phyloP scores from a whole-genome alignment of 2,888 invertebrate species.

The Hyles lineata region DNA sequence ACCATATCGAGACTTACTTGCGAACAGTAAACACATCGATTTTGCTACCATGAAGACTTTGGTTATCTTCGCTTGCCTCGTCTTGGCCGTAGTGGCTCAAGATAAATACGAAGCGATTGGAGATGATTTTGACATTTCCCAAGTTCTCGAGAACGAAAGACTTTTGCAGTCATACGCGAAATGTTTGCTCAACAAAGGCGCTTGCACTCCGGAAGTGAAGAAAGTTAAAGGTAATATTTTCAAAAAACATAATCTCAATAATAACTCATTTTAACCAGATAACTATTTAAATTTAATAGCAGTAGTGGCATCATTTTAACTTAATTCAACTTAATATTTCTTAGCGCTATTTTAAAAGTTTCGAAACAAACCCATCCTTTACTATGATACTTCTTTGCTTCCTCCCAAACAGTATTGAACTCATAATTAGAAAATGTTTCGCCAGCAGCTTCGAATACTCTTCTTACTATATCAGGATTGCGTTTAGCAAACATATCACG shows the following conservation, averaged over 20 bases:
- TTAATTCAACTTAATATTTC: neutral
- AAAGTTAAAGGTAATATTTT: slow-evolving; percentile 87
- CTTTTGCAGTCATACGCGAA: slow-evolving; percentile 87
- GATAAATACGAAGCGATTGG: slow-evolving; percentile 86
- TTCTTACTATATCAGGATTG: slow-evolving; percentile 64
- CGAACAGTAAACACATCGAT: slow-evolving; percentile 5
- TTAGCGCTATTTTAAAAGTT: slow-evolving; percentile 72
- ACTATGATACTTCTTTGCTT: slow-evolving; percentile 77
- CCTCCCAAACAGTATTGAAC: slow-evolving; percentile 80
- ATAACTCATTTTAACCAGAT: too few species aligned
- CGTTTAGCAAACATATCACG: slow-evolving; percentile 71
- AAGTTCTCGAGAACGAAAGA: slow-evolving; percentile 87
- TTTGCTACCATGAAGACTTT: slow-evolving; percentile 57
- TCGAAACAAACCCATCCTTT: slow-evolving; percentile 83
- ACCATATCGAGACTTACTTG: slow-evolving; percentile 17
- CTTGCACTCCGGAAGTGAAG: slow-evolving; percentile 89
- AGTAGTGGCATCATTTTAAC: neutral
- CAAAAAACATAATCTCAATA: neutral
- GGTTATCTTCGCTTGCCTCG: slow-evolving; percentile 56
- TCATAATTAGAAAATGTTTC: slow-evolving; percentile 76
- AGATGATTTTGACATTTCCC: slow-evolving; percentile 88
- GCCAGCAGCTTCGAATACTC: slow-evolving; percentile 81
- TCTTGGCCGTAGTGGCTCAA: slow-evolving; percentile 56
- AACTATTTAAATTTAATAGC: neutral
- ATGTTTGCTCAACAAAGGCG: slow-evolving; percentile 87